Percentiles rank a stretch among this genome's conserved stretches.
These are phyloP conservation scores for Chelmon rostratus DNA, from an alignment of 2,797 vertebrate genomes.

Conservation along the genomic window DNA sequence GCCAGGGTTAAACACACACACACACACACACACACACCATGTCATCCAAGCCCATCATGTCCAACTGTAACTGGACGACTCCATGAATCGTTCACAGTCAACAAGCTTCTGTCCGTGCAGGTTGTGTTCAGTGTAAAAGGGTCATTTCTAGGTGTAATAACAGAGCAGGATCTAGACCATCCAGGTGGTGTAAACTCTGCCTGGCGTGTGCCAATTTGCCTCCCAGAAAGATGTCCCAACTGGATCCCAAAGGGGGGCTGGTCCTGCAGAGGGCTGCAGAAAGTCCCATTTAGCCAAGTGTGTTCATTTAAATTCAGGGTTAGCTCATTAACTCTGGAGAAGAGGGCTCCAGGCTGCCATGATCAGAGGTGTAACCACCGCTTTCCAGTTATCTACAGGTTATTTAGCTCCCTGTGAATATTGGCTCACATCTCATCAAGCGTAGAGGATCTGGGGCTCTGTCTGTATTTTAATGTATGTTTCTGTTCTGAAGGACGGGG, in stretches of 20 bases:
- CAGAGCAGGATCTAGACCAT: neutral
- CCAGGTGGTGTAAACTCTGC: constrained; percentile 13
- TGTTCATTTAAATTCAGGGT: neutral
- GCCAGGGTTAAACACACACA: neutral
- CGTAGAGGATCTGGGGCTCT: neutral
- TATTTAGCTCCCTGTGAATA: neutral
- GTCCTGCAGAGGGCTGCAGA: neutral
- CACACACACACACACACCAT: neutral
- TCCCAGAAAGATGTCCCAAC: constrained; percentile 9
- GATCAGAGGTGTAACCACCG: neutral
- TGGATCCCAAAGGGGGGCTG: neutral
- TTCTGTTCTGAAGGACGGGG: constrained; percentile 34
- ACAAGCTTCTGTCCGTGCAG: neutral
- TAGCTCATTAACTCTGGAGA: constrained; percentile 9
- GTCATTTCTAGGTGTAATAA: neutral
- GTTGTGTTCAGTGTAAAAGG: neutral
- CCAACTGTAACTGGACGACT: neutral
- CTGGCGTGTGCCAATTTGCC: neutral
- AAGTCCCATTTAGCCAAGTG: neutral
- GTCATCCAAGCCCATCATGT: neutral
- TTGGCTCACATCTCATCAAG: neutral
- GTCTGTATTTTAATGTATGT: constrained; percentile 46
- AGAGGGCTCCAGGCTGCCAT: neutral
- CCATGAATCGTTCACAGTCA: neutral
- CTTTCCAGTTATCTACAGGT: neutral